Evolutionary conservation across 2,888 invertebrate genomes (phyloP).

Genomic region (Sturmia bella): DNA sequence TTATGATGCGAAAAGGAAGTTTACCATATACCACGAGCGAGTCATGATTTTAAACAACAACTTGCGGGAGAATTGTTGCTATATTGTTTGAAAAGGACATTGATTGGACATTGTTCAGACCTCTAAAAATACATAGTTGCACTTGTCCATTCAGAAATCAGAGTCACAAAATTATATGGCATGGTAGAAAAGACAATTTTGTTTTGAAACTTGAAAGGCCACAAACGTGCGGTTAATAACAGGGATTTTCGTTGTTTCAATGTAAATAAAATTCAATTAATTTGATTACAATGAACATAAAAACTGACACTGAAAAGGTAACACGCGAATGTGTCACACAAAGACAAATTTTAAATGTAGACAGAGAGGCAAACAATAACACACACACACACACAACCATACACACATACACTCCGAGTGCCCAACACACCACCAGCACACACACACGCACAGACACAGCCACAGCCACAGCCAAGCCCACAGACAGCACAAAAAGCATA

Average conservation of each 20-base stretch:
- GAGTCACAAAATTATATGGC: no score
- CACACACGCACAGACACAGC: background rate
- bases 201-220: constrained; percentile 9
- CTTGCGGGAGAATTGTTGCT: no score
- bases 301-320: constrained; percentile 30
- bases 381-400: background rate
- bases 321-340: constrained; percentile 32
- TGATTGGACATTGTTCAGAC: no score
- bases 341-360: background rate
- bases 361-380: background rate
- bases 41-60: no score
- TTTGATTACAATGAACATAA: constrained; percentile 13
- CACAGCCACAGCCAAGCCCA: background rate
- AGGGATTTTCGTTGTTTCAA: background rate
- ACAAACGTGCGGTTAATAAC: background rate
- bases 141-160: no score
- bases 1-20: no score
- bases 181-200: background rate
- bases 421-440: background rate
- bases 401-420: background rate
- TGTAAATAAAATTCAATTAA: constrained; percentile 24
- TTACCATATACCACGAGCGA: no score
- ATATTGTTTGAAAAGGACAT: no score
- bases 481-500: constrained; percentile 58
- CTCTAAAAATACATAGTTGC: no score